Percentiles rank a stretch among this genome's conserved stretches.
Conservation (phyloP, 2,888 invertebrate species). For the Acleris cristana region DNA sequence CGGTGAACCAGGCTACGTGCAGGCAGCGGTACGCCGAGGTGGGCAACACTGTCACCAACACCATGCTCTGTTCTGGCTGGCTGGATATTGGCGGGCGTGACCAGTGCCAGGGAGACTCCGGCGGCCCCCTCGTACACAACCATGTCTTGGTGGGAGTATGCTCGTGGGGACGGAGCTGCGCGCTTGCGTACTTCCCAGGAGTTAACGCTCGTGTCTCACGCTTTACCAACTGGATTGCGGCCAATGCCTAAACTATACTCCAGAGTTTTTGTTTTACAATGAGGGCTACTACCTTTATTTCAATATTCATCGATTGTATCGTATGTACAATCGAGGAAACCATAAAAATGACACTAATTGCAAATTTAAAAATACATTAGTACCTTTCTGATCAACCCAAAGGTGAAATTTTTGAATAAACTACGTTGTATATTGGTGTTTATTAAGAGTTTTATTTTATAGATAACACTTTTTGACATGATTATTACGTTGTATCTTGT, state of each 20-base stretch:
- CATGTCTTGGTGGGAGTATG: constrained; percentile 54
- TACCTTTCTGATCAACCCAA: too few relatives aligned
- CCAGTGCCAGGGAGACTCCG: constrained; percentile 66
- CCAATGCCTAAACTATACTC: constrained; percentile 46
- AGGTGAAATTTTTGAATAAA: too few relatives aligned
- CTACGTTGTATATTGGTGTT: too few relatives aligned
- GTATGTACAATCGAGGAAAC: too few relatives aligned
- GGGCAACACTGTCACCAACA: constrained; percentile 48
- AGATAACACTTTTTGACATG: too few relatives aligned
- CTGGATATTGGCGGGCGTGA: constrained; percentile 65
- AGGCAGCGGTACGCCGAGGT: constrained; percentile 46
- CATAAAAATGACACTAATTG: too few relatives aligned
- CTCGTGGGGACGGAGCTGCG: constrained; percentile 54
- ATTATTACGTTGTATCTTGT: too few relatives aligned
- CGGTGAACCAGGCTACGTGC: constrained; percentile 51
- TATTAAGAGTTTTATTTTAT: too few relatives aligned
- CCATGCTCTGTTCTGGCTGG: constrained; percentile 65
- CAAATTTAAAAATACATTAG: too few relatives aligned
- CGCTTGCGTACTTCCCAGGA: constrained; percentile 50
- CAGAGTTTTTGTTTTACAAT: too few relatives aligned
- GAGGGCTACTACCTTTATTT: too few relatives aligned
- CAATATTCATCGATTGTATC: too few relatives aligned
- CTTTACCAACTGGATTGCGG: constrained; percentile 56
- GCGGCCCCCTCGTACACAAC: constrained; percentile 65
- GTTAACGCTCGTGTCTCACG: constrained; percentile 57